Percentiles rank a stretch among this genome's conserved stretches.
Conservation (phyloP, 2,888 invertebrate genomes). For the Orthosia incerta region DNA sequence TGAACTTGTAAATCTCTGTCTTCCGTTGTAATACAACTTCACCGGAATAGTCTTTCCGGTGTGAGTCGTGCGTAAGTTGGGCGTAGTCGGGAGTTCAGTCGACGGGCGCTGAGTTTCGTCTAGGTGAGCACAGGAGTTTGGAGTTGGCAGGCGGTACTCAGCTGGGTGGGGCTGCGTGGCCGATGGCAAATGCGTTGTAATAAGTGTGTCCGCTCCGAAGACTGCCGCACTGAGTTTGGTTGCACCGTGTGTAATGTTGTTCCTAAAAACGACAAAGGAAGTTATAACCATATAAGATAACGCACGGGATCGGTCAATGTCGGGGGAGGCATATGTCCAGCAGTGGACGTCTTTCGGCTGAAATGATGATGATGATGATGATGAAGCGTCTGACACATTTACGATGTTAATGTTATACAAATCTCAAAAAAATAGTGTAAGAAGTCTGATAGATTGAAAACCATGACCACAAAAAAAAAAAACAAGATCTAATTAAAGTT, state of each 20-base stretch:
- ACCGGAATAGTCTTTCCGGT: conserved; percentile 81
- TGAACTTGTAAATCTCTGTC: conserved; percentile 67
- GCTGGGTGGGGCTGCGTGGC: conserved; percentile 88
- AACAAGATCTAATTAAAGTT: no score
- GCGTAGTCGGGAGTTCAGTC: conserved; percentile 85
- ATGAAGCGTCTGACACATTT: no score
- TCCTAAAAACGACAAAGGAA: conserved; percentile 77
- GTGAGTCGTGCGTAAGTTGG: conserved; percentile 74
- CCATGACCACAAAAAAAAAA: no score
- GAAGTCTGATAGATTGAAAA: no score
- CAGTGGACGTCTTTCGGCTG: no score
- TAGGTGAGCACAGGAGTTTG: conserved; percentile 91
- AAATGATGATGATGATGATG: no score
- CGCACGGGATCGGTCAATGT: no score
- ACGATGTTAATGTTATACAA: no score
- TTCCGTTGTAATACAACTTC: conserved; percentile 82
- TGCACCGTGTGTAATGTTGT: conserved; percentile 94
- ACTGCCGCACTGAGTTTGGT: conserved; percentile 94
- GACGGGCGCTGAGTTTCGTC: conserved; percentile 90
- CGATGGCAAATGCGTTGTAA: conserved; percentile 87
- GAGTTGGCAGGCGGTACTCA: conserved; percentile 91
- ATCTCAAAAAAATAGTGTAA: no score
- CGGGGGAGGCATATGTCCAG: no score
- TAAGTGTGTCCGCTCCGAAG: conserved; percentile 93
- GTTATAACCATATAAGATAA: no score